Percentiles rank a stretch among this genome's conserved stretches.
phyloP scores from a whole-genome alignment of 2,113 vertebrate genomes.

The Haemorhous mexicanus region DNA sequence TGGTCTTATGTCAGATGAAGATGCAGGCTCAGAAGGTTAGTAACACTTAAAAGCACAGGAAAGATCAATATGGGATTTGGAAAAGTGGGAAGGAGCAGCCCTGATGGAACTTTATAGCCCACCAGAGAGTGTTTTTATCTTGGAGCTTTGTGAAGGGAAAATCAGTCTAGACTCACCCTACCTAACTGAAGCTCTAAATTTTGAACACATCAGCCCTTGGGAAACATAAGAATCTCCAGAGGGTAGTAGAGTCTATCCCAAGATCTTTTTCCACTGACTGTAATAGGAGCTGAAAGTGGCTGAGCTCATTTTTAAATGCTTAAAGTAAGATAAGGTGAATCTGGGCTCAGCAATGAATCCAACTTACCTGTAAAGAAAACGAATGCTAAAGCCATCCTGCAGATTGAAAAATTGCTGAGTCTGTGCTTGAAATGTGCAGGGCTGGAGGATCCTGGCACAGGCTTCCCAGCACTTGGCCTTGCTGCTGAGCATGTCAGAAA shows the following conservation, averaged over 20 bases:
- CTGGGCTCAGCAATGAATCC: not conserved
- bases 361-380: not conserved
- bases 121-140: not conserved
- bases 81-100: conserved; percentile 20
- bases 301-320: not conserved
- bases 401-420: not conserved
- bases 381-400: not conserved
- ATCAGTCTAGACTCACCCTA: not conserved
- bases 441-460: not conserved
- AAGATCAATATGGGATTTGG: conserved; percentile 47
- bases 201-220: not conserved
- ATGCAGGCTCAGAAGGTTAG: conserved; percentile 25
- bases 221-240: conserved; percentile 25
- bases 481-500: not conserved
- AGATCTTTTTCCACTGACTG: not conserved
- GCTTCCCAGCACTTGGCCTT: not conserved
- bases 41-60: conserved; percentile 21
- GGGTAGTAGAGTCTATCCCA: conserved; percentile 3
- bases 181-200: conserved; percentile 33
- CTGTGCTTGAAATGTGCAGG: not conserved
- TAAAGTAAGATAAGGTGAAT: conserved; percentile 4
- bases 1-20: conserved; percentile 16
- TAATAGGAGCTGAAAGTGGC: not conserved
- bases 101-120: conserved; percentile 17
- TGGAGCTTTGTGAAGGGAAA: not conserved